Conservation (phyloP, 2,113 vertebrate genomes). For the Proteles cristata region DNA sequence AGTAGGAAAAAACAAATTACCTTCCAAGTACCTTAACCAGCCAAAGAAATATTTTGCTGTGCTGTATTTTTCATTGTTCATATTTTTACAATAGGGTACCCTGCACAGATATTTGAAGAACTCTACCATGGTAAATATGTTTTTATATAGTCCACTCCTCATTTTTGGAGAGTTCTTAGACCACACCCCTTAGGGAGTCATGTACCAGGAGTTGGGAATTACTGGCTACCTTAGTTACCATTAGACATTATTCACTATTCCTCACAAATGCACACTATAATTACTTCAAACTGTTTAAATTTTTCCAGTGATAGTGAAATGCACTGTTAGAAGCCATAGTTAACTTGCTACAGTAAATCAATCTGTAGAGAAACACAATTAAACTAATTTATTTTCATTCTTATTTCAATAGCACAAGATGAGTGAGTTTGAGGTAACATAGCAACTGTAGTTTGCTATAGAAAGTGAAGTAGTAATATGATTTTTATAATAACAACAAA, state of each 20-base stretch:
- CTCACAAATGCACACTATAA: neutral
- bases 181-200: neutral
- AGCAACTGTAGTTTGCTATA: conserved; percentile 30
- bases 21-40: neutral
- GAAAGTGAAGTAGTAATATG: conserved; percentile 27
- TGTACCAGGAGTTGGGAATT: neutral
- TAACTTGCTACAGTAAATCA: conserved; percentile 55
- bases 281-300: conserved; percentile 60
- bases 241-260: conserved; percentile 1
- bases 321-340: conserved; percentile 43
- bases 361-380: conserved; percentile 63
- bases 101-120: neutral
- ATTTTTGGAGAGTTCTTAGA: neutral
- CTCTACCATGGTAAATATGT: neutral
- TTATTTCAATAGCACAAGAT: conserved; percentile 59
- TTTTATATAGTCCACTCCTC: neutral
- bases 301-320: conserved; percentile 56
- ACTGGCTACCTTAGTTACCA: neutral
- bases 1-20: neutral
- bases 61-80: neutral
- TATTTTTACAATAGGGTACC: conserved; percentile 1
- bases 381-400: conserved; percentile 54
- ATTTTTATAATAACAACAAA: conserved; percentile 55
- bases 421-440: conserved; percentile 36
- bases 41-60: neutral